phyloP scores from a whole-genome alignment of 2,888 invertebrate genomes.

The Orthosia cruda region DNA sequence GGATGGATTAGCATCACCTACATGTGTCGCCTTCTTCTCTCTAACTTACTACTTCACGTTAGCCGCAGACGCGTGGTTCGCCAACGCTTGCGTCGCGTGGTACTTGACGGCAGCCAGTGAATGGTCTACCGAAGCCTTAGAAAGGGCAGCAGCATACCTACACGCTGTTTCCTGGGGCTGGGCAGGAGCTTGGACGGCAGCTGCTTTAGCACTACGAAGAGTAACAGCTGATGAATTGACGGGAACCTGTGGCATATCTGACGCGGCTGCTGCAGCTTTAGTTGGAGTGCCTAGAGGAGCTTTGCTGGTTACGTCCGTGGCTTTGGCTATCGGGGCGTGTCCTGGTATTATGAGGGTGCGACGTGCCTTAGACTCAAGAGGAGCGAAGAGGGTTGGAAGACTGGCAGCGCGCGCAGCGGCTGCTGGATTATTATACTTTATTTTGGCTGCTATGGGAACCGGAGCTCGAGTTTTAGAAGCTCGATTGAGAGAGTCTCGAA shows the following conservation, averaged over 20 bases:
- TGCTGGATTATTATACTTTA: slow-evolving; percentile 95
- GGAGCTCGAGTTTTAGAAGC: slow-evolving; percentile 93
- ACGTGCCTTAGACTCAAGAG: slow-evolving; percentile 88
- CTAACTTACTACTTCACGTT: slow-evolving; percentile 95
- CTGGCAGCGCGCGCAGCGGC: slow-evolving; percentile 95
- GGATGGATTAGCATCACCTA: slow-evolving; percentile 89
- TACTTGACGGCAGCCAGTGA: slow-evolving; percentile 97
- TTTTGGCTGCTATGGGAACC: slow-evolving; percentile 94
- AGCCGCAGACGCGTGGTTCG: slow-evolving; percentile 97
- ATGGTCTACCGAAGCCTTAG: slow-evolving; percentile 98
- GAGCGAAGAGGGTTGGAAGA: slow-evolving; percentile 94
- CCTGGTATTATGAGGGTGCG: slow-evolving; percentile 95
- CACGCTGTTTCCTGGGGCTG: slow-evolving; percentile 97
- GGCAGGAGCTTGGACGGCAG: slow-evolving; percentile 96
- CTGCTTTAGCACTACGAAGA: slow-evolving; percentile 95
- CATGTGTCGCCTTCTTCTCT: slow-evolving; percentile 95
- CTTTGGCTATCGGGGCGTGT: slow-evolving; percentile 94
- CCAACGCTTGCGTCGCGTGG: slow-evolving; percentile 97
- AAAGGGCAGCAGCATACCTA: slow-evolving; percentile 96
- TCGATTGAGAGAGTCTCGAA: slow-evolving; percentile 88
- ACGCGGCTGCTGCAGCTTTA: slow-evolving; percentile 92
- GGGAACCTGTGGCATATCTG: slow-evolving; percentile 95
- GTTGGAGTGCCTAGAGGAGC: slow-evolving; percentile 92
- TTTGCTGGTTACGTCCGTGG: slow-evolving; percentile 93
- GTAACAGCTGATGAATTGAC: slow-evolving; percentile 96